Base-by-base conservation (phyloP, 53 echinoderm and acorn worm species). In the Echinarachnius parma region DNA sequence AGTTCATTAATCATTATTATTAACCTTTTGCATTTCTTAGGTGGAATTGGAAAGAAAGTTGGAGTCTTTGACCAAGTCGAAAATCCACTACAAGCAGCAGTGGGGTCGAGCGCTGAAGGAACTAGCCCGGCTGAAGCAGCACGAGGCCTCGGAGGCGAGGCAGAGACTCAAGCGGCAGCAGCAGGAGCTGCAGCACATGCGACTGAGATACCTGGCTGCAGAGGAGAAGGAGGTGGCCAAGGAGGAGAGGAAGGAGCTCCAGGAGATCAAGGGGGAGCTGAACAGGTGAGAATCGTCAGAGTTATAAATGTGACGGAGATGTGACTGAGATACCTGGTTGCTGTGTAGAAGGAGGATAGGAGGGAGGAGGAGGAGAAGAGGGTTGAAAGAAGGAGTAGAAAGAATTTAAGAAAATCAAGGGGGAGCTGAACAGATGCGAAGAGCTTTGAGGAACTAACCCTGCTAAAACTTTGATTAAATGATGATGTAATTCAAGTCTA, bases 61-160 rank as follows among this genome's bases (percentile, higher is more conserved):
- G 26, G 91, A 96, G 5, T 87, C 91, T 0, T 66, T 91, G 34
- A 91, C 82, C 79, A 96, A 91, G 31, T 91, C 91, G 34, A 91
- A 96, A 75, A 77, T 91, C 22, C 96, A 91, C 70, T 91, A 96
- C 88, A 96, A 96, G 64, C 96, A 96, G 75, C 91, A 91, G 64
- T 96, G 96, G 96, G 96, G 96, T 1, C 84, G 91, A 11, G 96
- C 96, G 31, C 74, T 96, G 23, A 96, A 96, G 68, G 96, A 96
- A 39, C 78, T 96, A 28, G 96, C 96, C 20, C 74, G 87, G 18
- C 77, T 85, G 48, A 91, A 91, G 68, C 91, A 96, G 66, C 68
- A 57, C 26, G 91, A 96, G 60, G 91, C 91, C n/a, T 26, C 77
- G 10, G 98, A 96, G 70, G 98, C 98, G 13, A 82, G 77, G 64